These are phyloP conservation scores for Blera fallax DNA, from an alignment of 2,888 invertebrate species.

Conservation along the genomic window DNA sequence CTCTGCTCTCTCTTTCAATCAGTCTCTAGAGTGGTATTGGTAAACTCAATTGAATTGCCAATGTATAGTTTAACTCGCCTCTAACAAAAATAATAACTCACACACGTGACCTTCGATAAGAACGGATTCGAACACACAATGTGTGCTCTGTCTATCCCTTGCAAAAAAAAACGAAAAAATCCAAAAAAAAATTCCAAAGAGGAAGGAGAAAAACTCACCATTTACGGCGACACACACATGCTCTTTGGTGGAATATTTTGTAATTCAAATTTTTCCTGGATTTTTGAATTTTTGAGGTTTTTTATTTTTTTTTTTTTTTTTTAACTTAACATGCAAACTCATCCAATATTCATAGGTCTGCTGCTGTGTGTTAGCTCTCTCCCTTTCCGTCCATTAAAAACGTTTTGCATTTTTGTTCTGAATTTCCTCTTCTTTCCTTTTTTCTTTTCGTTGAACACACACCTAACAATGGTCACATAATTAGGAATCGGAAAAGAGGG, in stretches of 20 bases:
- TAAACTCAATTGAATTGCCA: slow-evolving; percentile 4
- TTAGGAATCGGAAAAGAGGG: slow-evolving; percentile 46
- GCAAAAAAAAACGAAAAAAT: neutral
- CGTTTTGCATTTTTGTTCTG: slow-evolving; percentile 56
- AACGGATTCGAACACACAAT: slow-evolving; percentile 14
- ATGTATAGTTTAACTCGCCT: neutral
- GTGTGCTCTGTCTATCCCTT: neutral
- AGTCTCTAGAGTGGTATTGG: neutral
- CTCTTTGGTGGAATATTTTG: slow-evolving; percentile 36
- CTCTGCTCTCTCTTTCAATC: neutral
- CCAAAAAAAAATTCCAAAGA: neutral
- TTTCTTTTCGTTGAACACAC: neutral
- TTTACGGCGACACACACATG: slow-evolving; percentile 41
- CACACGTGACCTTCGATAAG: slow-evolving; percentile 58
- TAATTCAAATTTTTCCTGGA: slow-evolving; percentile 51
- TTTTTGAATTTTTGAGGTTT: slow-evolving; percentile 38
- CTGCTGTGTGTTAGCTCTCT: neutral
- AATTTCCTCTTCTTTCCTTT: neutral
- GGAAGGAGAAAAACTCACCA: slow-evolving; percentile 15
- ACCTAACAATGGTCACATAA: slow-evolving; percentile 66
- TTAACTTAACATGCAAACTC: slow-evolving; percentile 45
- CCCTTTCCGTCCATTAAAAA: slow-evolving; percentile 39
- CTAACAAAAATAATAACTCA: slow-evolving; percentile 38
- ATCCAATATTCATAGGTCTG: slow-evolving; percentile 56
- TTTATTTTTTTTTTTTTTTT: slow-evolving; percentile 5